Conservation (phyloP, 2,888 invertebrate genomes). For the Yponomeuta evonymella region DNA sequence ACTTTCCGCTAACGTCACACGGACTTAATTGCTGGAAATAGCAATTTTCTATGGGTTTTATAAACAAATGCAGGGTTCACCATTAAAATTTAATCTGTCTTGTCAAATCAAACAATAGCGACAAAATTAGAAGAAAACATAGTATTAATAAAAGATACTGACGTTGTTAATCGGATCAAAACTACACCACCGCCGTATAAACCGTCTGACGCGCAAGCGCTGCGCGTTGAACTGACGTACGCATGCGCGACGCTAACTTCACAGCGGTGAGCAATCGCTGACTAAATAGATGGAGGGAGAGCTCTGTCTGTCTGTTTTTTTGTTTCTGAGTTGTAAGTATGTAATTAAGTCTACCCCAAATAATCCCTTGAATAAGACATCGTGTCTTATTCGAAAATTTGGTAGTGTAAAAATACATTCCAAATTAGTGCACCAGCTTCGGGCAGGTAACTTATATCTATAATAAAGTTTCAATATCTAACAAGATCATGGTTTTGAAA, state of each 20-base stretch:
- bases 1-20: slow-evolving; percentile 16
- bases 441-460: too few relatives aligned
- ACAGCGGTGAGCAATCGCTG: slow-evolving; percentile 30
- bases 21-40: slow-evolving; percentile 2
- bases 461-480: too few relatives aligned
- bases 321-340: background rate
- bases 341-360: background rate
- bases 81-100: background rate
- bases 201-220: slow-evolving; percentile 75
- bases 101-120: slow-evolving; percentile 51
- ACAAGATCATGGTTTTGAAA: too few relatives aligned
- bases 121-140: slow-evolving; percentile 21
- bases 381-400: background rate
- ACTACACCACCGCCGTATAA: slow-evolving; percentile 72
- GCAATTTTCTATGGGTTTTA: background rate
- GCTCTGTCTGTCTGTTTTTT: background rate
- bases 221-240: slow-evolving; percentile 70
- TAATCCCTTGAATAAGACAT: background rate
- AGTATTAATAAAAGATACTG: slow-evolving; percentile 49
- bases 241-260: slow-evolving; percentile 65
- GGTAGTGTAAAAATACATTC: too few relatives aligned
- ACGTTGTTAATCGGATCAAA: slow-evolving; percentile 76
- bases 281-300: slow-evolving; percentile 11
- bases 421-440: too few relatives aligned
- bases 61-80: background rate